Percentiles rank a stretch among this genome's conserved stretches.
These are phyloP conservation scores for Cephalotes varians DNA, from an alignment of 2,888 invertebrate species.

Conservation along the genomic window DNA sequence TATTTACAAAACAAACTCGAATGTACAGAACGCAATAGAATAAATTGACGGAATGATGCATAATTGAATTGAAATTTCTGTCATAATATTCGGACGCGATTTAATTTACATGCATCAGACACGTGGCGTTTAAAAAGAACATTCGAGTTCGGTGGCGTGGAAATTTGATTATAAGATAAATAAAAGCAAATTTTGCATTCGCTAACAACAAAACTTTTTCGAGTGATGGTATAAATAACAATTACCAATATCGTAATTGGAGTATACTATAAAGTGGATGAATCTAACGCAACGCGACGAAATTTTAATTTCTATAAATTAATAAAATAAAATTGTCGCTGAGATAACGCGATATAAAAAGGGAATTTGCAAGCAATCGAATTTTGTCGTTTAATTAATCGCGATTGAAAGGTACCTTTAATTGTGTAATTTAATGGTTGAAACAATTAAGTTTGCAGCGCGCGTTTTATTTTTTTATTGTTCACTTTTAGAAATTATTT, in stretches of 20 bases:
- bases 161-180: conserved; percentile 10
- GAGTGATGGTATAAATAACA: conserved; percentile 7
- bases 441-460: neutral
- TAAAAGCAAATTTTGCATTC: conserved; percentile 15
- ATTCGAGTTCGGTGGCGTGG: neutral
- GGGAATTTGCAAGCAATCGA: neutral
- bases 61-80: conserved; percentile 48
- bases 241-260: conserved; percentile 22
- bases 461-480: neutral
- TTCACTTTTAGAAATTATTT: neutral
- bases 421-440: neutral
- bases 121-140: conserved; percentile 33
- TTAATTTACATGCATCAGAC: conserved; percentile 34
- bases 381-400: conserved; percentile 9
- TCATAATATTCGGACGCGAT: conserved; percentile 41
- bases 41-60: conserved; percentile 33
- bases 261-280: neutral
- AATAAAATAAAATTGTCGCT: neutral
- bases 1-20: conserved; percentile 48
- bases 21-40: conserved; percentile 5
- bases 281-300: neutral
- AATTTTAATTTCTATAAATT: conserved; percentile 16
- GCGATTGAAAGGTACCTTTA: conserved; percentile 8
- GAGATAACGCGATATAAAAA: neutral
- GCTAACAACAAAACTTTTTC: conserved; percentile 17